Evolutionary conservation across 2,113 vertebrate species (phyloP).

Genomic region (Miniopterus natalensis): DNA sequence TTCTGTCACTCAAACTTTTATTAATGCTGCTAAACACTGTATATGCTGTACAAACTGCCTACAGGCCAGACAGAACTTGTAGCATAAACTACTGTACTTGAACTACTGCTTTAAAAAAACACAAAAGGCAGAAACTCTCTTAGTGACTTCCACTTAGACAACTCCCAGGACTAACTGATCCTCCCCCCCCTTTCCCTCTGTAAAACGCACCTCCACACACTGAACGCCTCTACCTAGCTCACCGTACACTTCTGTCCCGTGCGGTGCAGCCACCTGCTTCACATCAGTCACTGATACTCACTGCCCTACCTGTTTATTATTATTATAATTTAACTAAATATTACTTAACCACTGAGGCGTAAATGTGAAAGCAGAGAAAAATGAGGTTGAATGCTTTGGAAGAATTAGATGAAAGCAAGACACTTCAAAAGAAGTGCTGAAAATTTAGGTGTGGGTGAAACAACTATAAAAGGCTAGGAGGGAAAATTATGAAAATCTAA

Average conservation of each 20-base stretch:
- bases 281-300: not conserved
- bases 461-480: not conserved
- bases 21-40: not conserved
- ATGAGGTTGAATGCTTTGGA: constrained; percentile 34
- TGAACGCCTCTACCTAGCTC: accelerated
- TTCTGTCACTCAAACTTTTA: not conserved
- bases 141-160: not conserved
- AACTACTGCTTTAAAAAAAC: not conserved
- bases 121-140: not conserved
- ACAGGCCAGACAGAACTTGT: not conserved
- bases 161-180: not conserved
- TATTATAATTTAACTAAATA: constrained; percentile 30
- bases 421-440: constrained; percentile 6
- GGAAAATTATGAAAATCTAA: not conserved
- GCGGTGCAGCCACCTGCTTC: not conserved
- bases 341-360: constrained; percentile 40
- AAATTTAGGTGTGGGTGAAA: constrained; percentile 56
- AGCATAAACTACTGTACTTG: not conserved
- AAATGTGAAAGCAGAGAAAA: constrained; percentile 44
- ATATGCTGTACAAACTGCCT: not conserved
- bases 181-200: too few relatives aligned
- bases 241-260: accelerated
- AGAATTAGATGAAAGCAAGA: constrained; percentile 50
- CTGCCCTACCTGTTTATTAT: not conserved
- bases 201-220: not conserved